A percentile compares a stretch with the other conserved stretches of the same genome.
phyloP scores from a whole-genome alignment of 1,140 invertebrate genomes.

The Bradynema listronoti region DNA sequence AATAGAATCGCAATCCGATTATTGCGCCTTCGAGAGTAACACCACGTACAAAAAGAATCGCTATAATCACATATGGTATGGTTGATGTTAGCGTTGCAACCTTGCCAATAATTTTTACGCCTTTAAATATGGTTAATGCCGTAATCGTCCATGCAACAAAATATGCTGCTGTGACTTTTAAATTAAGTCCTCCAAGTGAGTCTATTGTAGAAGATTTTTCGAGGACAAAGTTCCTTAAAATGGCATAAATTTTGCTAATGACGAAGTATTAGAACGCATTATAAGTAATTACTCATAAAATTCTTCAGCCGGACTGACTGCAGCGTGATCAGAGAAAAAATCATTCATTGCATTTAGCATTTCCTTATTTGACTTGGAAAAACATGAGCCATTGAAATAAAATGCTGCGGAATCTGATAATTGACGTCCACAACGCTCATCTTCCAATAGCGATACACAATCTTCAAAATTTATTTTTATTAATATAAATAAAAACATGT shows the following conservation, averaged over 20 bases:
- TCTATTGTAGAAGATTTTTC: slow-evolving; percentile 38
- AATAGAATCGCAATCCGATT: slow-evolving; percentile 35
- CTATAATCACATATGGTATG: slow-evolving; percentile 41
- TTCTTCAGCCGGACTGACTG: slow-evolving; percentile 42
- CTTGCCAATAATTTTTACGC: slow-evolving; percentile 45
- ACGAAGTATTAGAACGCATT: neutral
- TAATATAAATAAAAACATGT: slow-evolving; percentile 11
- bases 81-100: slow-evolving; percentile 32
- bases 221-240: slow-evolving; percentile 41
- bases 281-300: slow-evolving; percentile 36
- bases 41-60: slow-evolving; percentile 36
- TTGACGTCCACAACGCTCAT: slow-evolving; percentile 27
- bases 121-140: slow-evolving; percentile 32
- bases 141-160: slow-evolving; percentile 37
- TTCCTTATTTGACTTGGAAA: slow-evolving; percentile 16
- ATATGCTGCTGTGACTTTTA: slow-evolving; percentile 33
- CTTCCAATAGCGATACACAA: slow-evolving; percentile 33
- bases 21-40: slow-evolving; percentile 38
- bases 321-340: slow-evolving; percentile 13
- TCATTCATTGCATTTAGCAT: neutral
- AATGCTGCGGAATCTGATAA: slow-evolving; percentile 22
- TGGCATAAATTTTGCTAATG: neutral
- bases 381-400: slow-evolving; percentile 34
- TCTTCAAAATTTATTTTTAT: slow-evolving; percentile 49
- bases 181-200: slow-evolving; percentile 37